phyloP scores from a whole-genome alignment of 2,888 invertebrate species.

The Sphaerophoria rueppellii region DNA sequence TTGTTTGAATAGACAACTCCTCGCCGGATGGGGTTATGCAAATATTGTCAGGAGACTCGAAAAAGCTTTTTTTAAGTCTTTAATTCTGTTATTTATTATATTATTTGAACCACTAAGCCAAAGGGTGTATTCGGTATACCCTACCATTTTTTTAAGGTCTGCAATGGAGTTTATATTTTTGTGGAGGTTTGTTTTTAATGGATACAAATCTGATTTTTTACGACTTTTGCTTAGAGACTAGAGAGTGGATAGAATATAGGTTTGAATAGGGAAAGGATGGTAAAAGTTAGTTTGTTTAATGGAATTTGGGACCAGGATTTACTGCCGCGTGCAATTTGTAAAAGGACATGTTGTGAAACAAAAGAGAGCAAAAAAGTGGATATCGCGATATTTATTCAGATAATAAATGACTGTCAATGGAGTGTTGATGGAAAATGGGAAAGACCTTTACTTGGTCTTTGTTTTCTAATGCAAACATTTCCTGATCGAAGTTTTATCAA shows the following conservation, averaged over 20 bases:
- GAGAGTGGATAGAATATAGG: neutral
- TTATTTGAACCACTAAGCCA: constrained; percentile 28
- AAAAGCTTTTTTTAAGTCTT: constrained; percentile 37
- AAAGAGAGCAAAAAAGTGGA: neutral
- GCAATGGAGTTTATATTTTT: neutral
- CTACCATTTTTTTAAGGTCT: neutral
- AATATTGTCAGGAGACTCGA: constrained; percentile 23
- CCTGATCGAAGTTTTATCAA: too few species aligned
- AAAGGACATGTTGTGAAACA: neutral
- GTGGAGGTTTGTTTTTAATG: constrained; percentile 3
- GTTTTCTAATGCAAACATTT: too few species aligned
- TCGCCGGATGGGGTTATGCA: constrained; percentile 18
- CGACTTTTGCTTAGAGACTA: neutral
- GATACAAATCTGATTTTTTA: constrained; percentile 1
- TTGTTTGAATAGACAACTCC: constrained; percentile 21
- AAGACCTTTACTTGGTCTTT: too few species aligned
- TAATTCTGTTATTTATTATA: constrained; percentile 37
- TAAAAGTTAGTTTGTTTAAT: constrained; percentile 14
- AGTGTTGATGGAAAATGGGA: too few species aligned
- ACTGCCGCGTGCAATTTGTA: constrained; percentile 15
- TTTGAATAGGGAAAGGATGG: neutral
- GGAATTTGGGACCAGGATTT: constrained; percentile 18
- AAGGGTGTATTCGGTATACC: neutral
- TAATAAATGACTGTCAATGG: too few species aligned
- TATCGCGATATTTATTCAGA: neutral